Evolutionary conservation across 53 echinoderm and acorn worm genomes (phyloP), one percentile per base, ranked within the genome.

Genomic region (Glandiceps talaboti): DNA sequence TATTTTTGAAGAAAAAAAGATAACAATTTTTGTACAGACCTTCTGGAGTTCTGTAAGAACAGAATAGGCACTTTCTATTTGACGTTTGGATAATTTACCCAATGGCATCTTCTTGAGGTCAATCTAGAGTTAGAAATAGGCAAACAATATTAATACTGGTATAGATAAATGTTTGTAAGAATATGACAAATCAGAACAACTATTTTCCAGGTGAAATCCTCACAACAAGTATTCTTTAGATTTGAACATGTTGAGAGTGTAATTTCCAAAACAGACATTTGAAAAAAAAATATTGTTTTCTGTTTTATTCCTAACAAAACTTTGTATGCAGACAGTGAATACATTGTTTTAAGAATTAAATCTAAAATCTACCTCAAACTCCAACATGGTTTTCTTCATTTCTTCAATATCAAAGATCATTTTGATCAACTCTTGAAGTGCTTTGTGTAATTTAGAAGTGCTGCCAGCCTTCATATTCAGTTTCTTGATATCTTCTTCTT

Each of bases 71-170:
- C 84, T 87, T 76, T 97, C 91, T 27, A 97, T 91, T 81, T 97
- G 99, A 25, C 87, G 85, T 74, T 86, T 87, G 25, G 99, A 97
- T 27, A 97, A 77, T 77, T 97, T 93, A 27, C 99, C 97, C 1
- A 97, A 82, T 28, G 99, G 99, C 99, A 97, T 97, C 83, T 93
- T 97, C 32, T 97, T 91, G 74, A 93, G 84, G 84, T 97, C 99
- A 86, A 97, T 97, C 94, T 94, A 75, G 28, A 32, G 32, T 31
- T 26, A 75, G 74, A 74, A 89, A 1, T 78, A 26, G 64, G 20
- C 6, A 45, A 45, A 45, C 6, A 45, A 45, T 6, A 45, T 20
- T 20, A 45, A n/a, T n/a, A n/a, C n/a, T n/a, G n/a, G n/a, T n/a
- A n/a, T n/a, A n/a, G n/a, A n/a, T n/a, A n/a, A n/a, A n/a, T n/a